These are phyloP conservation scores for Trachelus troglodyta DNA, from an alignment of 2,888 invertebrate genomes.

Conservation along the genomic window DNA sequence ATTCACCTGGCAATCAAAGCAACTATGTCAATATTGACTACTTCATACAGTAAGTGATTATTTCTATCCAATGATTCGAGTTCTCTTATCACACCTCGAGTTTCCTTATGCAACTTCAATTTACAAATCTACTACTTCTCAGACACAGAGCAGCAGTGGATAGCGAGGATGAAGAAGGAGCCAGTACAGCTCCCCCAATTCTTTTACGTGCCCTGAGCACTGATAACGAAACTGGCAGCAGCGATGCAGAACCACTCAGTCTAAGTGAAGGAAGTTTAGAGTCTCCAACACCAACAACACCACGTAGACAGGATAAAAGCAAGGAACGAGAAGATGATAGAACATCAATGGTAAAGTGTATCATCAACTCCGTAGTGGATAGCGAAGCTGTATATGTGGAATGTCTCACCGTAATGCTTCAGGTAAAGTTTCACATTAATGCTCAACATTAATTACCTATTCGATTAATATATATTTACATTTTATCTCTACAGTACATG, in stretches of 20 bases:
- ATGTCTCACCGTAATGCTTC: slow-evolving; percentile 88
- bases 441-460: background rate
- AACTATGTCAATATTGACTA: slow-evolving; percentile 95
- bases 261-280: slow-evolving; percentile 63
- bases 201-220: slow-evolving; percentile 61
- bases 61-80: background rate
- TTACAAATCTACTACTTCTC: slow-evolving; percentile 26
- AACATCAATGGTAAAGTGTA: slow-evolving; percentile 87
- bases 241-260: slow-evolving; percentile 63
- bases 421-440: slow-evolving; percentile 69
- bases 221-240: slow-evolving; percentile 64
- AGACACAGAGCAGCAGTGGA: slow-evolving; percentile 63
- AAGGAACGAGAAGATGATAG: slow-evolving; percentile 80
- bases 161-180: slow-evolving; percentile 63
- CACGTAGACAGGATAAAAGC: slow-evolving; percentile 64
- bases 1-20: slow-evolving; percentile 82
- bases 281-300: slow-evolving; percentile 63
- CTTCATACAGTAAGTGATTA: slow-evolving; percentile 80
- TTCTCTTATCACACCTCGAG: background rate
- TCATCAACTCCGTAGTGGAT: slow-evolving; percentile 89
- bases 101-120: background rate
- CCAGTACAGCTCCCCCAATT: slow-evolving; percentile 61
- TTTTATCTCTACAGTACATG: slow-evolving; percentile 78
- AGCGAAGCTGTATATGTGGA: slow-evolving; percentile 92
- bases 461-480: background rate